Percentiles rank a stretch among this genome's conserved stretches.
phyloP scores from a whole-genome alignment of 2,113 vertebrate genomes.

The Passer domesticus region DNA sequence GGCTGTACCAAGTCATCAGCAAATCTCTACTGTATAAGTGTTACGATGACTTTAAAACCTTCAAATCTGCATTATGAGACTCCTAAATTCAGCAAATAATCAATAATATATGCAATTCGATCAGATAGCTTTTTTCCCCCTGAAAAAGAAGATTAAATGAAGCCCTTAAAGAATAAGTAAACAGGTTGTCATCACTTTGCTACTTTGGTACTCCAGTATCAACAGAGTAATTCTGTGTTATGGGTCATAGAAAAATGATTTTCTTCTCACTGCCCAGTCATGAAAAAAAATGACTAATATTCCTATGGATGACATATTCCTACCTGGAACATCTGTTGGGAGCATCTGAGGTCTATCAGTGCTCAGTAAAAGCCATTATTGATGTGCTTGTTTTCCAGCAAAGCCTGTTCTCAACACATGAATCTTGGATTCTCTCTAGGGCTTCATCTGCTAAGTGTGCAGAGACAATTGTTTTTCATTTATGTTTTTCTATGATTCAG shows the following conservation, averaged over 20 bases:
- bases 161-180: not conserved
- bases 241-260: not conserved
- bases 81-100: not conserved
- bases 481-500: not conserved
- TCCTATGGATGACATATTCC: not conserved
- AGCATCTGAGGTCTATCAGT: not conserved
- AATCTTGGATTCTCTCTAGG: not conserved
- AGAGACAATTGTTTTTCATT: not conserved
- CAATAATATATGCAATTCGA: not conserved
- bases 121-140: not conserved
- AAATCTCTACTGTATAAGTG: not conserved
- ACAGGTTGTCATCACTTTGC: not conserved
- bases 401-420: not conserved
- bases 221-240: not conserved
- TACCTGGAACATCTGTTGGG: not conserved
- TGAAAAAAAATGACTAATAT: not conserved
- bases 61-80: not conserved
- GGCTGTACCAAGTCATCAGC: not conserved
- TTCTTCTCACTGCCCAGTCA: not conserved
- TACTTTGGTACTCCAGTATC: not conserved
- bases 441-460: not conserved
- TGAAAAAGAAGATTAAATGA: not conserved
- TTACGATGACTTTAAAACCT: not conserved
- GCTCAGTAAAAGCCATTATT: not conserved
- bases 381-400: rapidly evolving